Base-by-base conservation (phyloP, 2,797 vertebrate species). In the Poeciliopsis infans region DNA sequence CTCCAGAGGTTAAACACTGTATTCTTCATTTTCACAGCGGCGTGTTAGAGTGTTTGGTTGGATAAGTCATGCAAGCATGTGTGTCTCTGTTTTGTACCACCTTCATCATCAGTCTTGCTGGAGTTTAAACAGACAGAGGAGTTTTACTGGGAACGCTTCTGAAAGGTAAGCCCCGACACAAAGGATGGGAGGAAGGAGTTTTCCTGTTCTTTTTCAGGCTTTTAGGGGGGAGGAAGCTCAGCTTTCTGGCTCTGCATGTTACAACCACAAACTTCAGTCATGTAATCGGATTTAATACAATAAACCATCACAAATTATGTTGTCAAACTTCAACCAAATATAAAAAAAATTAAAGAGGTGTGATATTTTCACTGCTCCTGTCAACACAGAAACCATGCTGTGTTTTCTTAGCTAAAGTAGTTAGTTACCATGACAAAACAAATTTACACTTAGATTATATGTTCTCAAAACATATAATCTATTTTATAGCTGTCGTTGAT, bases 121-220 rank as follows among this genome's bases (percentile, higher is more conserved):
- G 84, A 88, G 83, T 85, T 82, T 78, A 83, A 91, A 89, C 88
- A 93, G 90, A 93, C 87, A 84, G 81, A 36, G 59, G 31, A 31
- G 59, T 81, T 89, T 87, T 72, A 45, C 82, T 79, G 81, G 80
- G 84, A 84, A 77, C 25, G 47, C 51, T 74, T 71, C 25, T 57
- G 16, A 13, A 12, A 23, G 33, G 55, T 31, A 53, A 13, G 36
- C 5, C 64, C 36, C 18, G 36, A 41, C 23, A 55, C 53, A 55
- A 55, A 55, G 10, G 25, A n/a, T 23, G 61, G 33, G 33, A 66
- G 33, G 61, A 39, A 20, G 33, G 33, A 41, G 64, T 20, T 36
- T 36, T 20, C 31, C 59, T 18, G 15, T 0, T 61, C 15, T 10
- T 36, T 36, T 36, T 64, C 5, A 7, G 31, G 33, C 7, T 20